phyloP scores from a whole-genome alignment of 2,113 vertebrate genomes.

The Daboia siamensis region DNA sequence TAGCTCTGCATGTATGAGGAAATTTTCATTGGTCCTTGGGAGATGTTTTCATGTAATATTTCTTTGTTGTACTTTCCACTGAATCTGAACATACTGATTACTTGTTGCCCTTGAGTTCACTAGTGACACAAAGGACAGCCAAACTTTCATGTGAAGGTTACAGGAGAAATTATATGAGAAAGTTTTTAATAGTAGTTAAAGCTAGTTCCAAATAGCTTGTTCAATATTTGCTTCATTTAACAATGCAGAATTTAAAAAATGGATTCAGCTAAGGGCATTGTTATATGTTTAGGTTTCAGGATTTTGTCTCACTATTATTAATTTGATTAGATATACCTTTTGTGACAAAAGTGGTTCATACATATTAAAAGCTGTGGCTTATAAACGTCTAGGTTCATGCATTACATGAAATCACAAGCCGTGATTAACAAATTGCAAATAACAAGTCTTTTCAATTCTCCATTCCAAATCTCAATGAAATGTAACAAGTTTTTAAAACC shows the following conservation, averaged over 20 bases:
- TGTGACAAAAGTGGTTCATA: not conserved
- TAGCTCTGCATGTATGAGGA: not conserved
- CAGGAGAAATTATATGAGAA: constrained; percentile 65
- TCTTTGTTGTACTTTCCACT: not conserved
- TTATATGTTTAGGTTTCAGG: not conserved
- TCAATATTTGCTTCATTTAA: not conserved
- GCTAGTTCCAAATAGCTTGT: not conserved
- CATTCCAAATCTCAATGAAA: not conserved
- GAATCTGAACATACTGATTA: constrained; percentile 56
- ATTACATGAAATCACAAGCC: not conserved
- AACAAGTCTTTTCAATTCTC: not conserved
- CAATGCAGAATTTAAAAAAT: not conserved
- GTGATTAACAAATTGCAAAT: not conserved
- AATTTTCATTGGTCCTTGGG: not conserved
- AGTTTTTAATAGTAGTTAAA: not conserved
- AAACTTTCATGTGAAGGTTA: constrained; percentile 75
- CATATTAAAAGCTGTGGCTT: not conserved
- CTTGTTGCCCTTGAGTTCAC: constrained; percentile 85
- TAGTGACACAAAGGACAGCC: constrained; percentile 70
- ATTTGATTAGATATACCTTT: not conserved
- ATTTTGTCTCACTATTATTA: too few relatives aligned
- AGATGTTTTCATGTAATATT: not conserved
- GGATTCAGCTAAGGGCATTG: not conserved
- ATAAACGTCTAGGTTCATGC: not conserved
- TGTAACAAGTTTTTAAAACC: not conserved